These are phyloP conservation scores for Cybosia mesomella DNA, from an alignment of 2,888 invertebrate genomes.

Conservation along the genomic window DNA sequence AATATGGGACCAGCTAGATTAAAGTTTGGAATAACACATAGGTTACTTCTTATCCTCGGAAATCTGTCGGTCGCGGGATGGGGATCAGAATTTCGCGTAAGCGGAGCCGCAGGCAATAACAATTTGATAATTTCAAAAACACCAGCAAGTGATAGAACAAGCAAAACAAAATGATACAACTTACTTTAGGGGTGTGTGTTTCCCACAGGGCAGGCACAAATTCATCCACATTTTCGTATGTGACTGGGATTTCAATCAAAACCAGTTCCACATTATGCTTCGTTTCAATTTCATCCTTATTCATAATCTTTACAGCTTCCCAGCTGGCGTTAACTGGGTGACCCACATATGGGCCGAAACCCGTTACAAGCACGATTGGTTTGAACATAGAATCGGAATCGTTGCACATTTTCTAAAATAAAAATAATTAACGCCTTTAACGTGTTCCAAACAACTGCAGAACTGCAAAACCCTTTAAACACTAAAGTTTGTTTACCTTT, in stretches of 20 bases:
- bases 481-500: conserved; percentile 6
- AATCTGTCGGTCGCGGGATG: no score
- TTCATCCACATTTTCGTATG: conserved; percentile 89
- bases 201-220: conserved; percentile 90
- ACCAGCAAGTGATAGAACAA: no score
- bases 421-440: not conserved
- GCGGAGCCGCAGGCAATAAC: not conserved
- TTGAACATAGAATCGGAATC: conserved; percentile 67
- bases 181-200: conserved; percentile 90
- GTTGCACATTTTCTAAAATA: conserved; percentile 50
- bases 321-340: conserved; percentile 93
- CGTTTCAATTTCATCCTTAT: conserved; percentile 83
- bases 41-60: no score
- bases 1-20: no score
- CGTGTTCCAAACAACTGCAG: no score
- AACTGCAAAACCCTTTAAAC: no score
- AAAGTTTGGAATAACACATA: no score
- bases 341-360: conserved; percentile 93
- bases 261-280: conserved; percentile 74
- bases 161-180: conserved; percentile 43
- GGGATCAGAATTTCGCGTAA: not conserved
- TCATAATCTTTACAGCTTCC: conserved; percentile 91
- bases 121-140: no score
- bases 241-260: conserved; percentile 89
- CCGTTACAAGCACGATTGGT: conserved; percentile 88